These are phyloP conservation scores for Bradypodion ventrale DNA, from an alignment of 2,797 vertebrate genomes.

Conservation along the genomic window DNA sequence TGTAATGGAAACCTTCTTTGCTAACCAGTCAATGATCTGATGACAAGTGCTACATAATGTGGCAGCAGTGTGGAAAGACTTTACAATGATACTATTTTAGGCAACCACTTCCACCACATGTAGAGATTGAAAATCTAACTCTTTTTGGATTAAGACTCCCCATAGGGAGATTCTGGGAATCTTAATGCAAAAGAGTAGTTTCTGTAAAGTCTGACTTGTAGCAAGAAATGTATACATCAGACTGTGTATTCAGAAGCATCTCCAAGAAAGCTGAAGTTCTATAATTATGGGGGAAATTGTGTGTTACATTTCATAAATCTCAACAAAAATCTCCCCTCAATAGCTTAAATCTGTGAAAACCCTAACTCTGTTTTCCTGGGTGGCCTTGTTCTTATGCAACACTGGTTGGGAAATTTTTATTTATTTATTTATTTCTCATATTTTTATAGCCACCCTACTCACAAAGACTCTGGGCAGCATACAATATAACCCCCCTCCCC, in stretches of 20 bases:
- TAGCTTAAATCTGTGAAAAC: neutral
- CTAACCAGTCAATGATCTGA: neutral
- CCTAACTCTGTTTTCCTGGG: neutral
- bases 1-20: constrained; percentile 1
- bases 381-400: neutral
- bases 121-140: neutral
- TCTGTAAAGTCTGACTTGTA: no score
- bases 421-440: no score
- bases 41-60: neutral
- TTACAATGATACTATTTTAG: neutral
- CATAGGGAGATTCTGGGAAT: no score
- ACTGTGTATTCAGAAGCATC: neutral
- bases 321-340: neutral
- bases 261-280: neutral
- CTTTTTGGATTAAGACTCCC: no score
- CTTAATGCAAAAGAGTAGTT: no score
- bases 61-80: neutral
- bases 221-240: neutral
- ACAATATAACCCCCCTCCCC: no score
- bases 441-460: no score
- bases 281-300: neutral
- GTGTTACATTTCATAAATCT: neutral
- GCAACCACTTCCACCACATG: neutral
- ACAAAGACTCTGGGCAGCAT: no score
- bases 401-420: neutral